Evolutionary conservation across 2,797 vertebrate species (phyloP).

Genomic region (Pelobates cultripes): DNA sequence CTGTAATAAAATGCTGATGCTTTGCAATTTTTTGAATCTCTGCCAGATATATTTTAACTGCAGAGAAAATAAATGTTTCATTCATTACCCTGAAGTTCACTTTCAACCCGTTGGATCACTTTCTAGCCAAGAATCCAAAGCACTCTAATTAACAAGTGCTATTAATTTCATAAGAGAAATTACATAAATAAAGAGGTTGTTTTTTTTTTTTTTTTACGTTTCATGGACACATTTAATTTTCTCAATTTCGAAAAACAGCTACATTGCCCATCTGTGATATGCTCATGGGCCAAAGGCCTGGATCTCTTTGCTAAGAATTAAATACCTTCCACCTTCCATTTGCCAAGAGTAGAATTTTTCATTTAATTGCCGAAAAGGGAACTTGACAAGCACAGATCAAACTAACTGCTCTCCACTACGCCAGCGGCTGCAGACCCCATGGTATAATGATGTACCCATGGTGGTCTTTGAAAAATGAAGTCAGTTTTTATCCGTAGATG

Average conservation of each 20-base stretch:
- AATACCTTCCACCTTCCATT: neutral
- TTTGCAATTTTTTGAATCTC: neutral
- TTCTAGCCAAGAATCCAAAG: conserved; percentile 18
- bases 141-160: conserved; percentile 42
- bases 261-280: neutral
- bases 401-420: conserved; percentile 2
- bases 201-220: neutral
- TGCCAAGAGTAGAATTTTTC: conserved; percentile 1
- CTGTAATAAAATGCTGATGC: conserved; percentile 15
- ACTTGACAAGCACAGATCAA: conserved; percentile 33
- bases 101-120: conserved; percentile 10
- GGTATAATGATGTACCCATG: conserved; percentile 18
- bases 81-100: conserved; percentile 37
- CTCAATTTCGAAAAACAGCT: neutral
- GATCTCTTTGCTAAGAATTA: neutral
- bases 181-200: neutral
- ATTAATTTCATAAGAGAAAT: conserved; percentile 38
- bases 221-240: neutral
- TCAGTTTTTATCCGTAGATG: neutral
- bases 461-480: conserved; percentile 23
- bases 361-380: conserved; percentile 9
- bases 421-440: conserved; percentile 8
- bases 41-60: conserved; percentile 40
- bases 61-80: conserved; percentile 23
- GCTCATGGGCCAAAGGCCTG: neutral